Conservation (phyloP, 2,797 vertebrate species). For the Sebastes diaconus region DNA sequence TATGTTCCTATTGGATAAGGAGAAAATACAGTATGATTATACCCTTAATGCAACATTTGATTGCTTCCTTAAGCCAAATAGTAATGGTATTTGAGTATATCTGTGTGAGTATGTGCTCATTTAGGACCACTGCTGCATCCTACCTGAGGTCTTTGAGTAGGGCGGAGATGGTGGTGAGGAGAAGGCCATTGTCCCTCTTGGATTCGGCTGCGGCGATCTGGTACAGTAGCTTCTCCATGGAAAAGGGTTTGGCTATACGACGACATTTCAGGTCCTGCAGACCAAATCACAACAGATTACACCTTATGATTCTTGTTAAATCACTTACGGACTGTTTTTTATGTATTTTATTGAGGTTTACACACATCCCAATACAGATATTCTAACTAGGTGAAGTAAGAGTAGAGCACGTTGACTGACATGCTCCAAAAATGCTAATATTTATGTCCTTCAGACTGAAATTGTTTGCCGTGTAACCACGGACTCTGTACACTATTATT, state of each 20-base stretch:
- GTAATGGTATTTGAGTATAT: neutral
- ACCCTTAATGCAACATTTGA: neutral
- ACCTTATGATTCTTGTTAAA: neutral
- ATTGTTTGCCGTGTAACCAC: neutral
- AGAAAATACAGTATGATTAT: neutral
- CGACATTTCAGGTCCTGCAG: conserved; percentile 97
- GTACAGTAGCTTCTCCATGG: conserved; percentile 99
- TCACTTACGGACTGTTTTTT: neutral
- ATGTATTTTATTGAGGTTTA: neutral
- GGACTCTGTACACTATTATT: neutral
- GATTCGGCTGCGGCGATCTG: conserved; percentile 97
- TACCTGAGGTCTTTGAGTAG: conserved; percentile 99
- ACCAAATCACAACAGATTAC: neutral
- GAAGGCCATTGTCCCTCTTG: conserved; percentile 94
- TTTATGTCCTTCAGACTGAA: neutral
- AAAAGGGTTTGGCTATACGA: conserved; percentile 96
- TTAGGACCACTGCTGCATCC: neutral
- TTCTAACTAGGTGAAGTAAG: neutral
- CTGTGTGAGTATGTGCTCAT: neutral
- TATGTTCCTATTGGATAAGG: conserved; percentile 87
- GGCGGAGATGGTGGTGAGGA: conserved; percentile 93
- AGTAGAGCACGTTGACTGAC: neutral
- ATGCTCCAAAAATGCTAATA: neutral
- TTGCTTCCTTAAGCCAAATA: neutral
- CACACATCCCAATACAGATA: neutral